Evolutionary conservation across 2,113 vertebrate species (phyloP), one percentile per base, ranked within the genome.

Genomic region (Odontesthes bonariensis): DNA sequence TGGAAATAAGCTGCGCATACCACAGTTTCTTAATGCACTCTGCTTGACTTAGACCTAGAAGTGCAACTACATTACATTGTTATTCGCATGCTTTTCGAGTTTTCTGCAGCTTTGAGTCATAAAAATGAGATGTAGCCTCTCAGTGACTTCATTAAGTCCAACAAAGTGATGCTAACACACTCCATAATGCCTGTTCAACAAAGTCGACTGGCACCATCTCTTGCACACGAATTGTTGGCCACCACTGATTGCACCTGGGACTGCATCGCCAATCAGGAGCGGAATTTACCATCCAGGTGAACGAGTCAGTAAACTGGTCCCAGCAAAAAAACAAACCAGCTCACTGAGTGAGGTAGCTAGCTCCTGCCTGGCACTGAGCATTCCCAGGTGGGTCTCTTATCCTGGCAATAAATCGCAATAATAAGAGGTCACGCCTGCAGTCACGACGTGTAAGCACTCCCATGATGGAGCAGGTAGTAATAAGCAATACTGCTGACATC

Each of bases 381-480:
- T 52, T 85, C 83, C 74, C 77, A 68, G 75, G 75, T 66, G 77
- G 44, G 76, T 66, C 58, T 77, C 53, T 73, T 88, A 57, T 82
- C 83, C 73, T 64, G 55, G 67, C 75, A 79, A 85, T 90, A 87
- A 88, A 89, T 86, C 72, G 59, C 66, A 61, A 67, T 12, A 49
- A 79, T 79, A 85, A 88, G 71, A 70, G 79, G 77, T 68, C 69
- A 58, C 51, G 63, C 67, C 78, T 57, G 31, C 62, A 79, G 84
- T 82, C 76, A 79, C 82, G 72, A 74, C 77, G 60, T 71, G 65
- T 84, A 85, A 90, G 82, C 75, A 73, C 70, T 86, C 80, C 74
- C 71, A 54, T 71, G 79, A 82, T 80, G 62, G 69, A 87, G 73
- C 66, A 87, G 62, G 77, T 85, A 82, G 79, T 76, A 69, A 77